These are phyloP conservation scores for Peromyscus attwateri DNA, from an alignment of 2,797 vertebrate species.

Conservation along the genomic window DNA sequence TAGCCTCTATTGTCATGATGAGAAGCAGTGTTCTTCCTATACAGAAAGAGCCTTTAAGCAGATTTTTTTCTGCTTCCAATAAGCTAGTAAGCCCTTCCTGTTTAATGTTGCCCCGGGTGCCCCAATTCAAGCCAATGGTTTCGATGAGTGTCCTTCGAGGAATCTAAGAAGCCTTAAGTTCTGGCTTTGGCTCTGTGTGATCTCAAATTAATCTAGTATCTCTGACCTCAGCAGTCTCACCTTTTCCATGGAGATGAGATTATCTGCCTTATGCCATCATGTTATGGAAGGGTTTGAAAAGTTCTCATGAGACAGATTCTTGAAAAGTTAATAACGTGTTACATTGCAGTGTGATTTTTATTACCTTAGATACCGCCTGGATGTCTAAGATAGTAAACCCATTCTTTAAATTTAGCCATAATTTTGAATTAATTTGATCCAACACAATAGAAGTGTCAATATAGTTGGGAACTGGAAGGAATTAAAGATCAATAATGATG, in stretches of 20 bases:
- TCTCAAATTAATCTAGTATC: constrained; percentile 53
- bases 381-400: constrained; percentile 40
- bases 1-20: neutral
- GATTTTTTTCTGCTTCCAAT: constrained; percentile 30
- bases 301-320: constrained; percentile 46
- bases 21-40: neutral
- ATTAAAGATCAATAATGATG: constrained; percentile 35
- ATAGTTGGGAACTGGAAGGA: neutral
- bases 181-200: neutral
- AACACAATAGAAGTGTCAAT: neutral
- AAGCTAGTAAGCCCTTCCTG: neutral
- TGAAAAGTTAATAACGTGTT: constrained; percentile 21
- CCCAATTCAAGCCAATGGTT: neutral
- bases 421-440: constrained; percentile 61
- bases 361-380: constrained; percentile 20
- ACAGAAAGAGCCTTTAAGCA: neutral
- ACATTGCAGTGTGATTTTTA: constrained; percentile 18
- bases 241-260: constrained; percentile 6
- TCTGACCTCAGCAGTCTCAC: neutral
- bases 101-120: neutral
- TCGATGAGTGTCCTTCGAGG: neutral
- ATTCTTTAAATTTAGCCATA: constrained; percentile 61
- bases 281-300: constrained; percentile 29
- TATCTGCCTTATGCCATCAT: constrained; percentile 1
- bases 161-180: neutral